These are phyloP conservation scores for Nemopilema nomurai DNA, from an alignment of 30 jellyfish, hydroid and myxozoan species.

Conservation along the genomic window DNA sequence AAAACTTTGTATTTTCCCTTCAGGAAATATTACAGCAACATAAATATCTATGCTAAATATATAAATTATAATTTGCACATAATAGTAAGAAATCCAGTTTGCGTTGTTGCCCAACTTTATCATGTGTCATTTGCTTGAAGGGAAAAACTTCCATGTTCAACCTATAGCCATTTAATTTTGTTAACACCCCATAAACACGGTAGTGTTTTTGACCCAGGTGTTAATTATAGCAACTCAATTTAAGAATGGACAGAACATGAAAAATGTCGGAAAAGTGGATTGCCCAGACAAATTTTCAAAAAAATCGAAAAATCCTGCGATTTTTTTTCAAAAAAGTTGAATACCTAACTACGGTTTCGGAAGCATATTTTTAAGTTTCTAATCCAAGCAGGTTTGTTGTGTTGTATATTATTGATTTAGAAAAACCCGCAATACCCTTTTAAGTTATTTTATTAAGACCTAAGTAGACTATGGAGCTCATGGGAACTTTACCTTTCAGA, in stretches of 20 bases:
- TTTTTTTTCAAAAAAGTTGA: slow-evolving; percentile 10
- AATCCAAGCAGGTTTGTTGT: slow-evolving; percentile 37
- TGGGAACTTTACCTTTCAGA: too few species aligned
- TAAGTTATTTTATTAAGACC: slow-evolving; percentile 24
- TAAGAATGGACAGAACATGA: slow-evolving; percentile 18
- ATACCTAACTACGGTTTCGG: slow-evolving; percentile 25
- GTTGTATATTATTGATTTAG: slow-evolving; percentile 32
- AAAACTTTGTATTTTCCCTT: slow-evolving; percentile 53
- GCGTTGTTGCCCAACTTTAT: slow-evolving; percentile 40
- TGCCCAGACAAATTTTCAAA: slow-evolving; percentile 17
- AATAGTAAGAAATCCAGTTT: slow-evolving; percentile 39
- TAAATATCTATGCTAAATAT: slow-evolving; percentile 25
- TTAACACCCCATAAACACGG: slow-evolving; percentile 29
- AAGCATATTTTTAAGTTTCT: slow-evolving; percentile 15
- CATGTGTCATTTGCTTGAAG: slow-evolving; percentile 44
- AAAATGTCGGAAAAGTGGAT: slow-evolving; percentile 15
- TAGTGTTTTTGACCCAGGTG: slow-evolving; percentile 26
- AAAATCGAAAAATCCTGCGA: slow-evolving; percentile 9
- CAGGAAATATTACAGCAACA: slow-evolving; percentile 17
- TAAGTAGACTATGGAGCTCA: slow-evolving; percentile 32
- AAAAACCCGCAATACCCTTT: slow-evolving; percentile 39
- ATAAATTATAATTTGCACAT: slow-evolving; percentile 25
- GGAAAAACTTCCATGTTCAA: slow-evolving; percentile 33
- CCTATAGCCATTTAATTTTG: slow-evolving; percentile 35
- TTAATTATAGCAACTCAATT: slow-evolving; percentile 7